Evolutionary conservation across 2,797 vertebrate genomes (phyloP).

Genomic region (Streptopelia turtur): DNA sequence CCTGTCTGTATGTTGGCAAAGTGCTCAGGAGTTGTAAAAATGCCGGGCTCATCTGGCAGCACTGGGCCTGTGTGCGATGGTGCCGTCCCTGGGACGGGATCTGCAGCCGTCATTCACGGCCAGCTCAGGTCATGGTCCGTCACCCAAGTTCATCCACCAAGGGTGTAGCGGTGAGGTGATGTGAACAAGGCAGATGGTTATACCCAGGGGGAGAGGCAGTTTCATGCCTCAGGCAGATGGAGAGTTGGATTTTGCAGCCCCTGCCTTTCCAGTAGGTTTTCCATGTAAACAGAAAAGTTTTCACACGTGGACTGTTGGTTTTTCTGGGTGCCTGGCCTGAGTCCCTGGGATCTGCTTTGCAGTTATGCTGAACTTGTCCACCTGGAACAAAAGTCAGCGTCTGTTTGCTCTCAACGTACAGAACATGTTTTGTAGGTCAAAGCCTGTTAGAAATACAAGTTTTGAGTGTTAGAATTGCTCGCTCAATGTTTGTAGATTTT

Average conservation of each 20-base stretch:
- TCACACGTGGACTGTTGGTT: rapidly evolving
- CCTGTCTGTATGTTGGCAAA: rapidly evolving
- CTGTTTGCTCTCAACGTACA: neutral
- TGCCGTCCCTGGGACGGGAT: rapidly evolving
- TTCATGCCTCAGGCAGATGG: rapidly evolving
- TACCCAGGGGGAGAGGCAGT: neutral
- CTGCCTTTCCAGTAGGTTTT: neutral
- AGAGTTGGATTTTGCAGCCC: neutral
- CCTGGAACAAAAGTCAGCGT: neutral
- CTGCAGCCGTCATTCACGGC: rapidly evolving
- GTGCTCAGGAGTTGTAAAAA: neutral
- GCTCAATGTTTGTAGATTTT: neutral
- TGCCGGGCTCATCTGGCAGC: rapidly evolving
- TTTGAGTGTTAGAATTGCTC: neutral
- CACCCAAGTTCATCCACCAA: rapidly evolving
- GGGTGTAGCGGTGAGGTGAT: neutral
- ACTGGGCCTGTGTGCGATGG: rapidly evolving
- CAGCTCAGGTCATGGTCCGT: neutral
- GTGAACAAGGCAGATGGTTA: rapidly evolving
- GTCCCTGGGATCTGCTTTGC: neutral
- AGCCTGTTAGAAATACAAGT: neutral
- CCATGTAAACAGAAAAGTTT: neutral
- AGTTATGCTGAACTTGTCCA: neutral
- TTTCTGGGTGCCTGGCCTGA: neutral
- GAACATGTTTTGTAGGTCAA: neutral